Base-by-base conservation (phyloP, 2,888 invertebrate genomes). In the Aspidiotus destructor region DNA sequence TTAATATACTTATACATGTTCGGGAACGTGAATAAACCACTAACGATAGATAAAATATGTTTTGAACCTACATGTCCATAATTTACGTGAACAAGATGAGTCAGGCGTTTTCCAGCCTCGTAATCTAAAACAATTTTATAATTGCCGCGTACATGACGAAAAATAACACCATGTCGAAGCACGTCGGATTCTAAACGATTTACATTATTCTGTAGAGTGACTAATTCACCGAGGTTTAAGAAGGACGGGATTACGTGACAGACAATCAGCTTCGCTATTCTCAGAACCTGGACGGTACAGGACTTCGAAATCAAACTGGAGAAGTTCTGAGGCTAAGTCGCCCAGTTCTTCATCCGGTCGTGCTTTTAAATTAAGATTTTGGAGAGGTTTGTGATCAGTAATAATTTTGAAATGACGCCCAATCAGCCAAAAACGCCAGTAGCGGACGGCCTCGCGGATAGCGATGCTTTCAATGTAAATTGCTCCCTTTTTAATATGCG, bases 221-320 rank as follows among this genome's bases (percentile, higher is more conserved):
- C 10, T n/a, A 55, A 2, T 55, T 55, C 55, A 16, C 55, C 17
- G 7, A 55, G 55, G 55, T 13, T 15, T 7, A 55, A 15, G 16
- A 55, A 55, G 17, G 16, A 55, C 17, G 13, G 55, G 55, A 55
- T 55, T 55, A 10, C 55, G 7, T 2, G 55, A 55, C 2, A 55
- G 55, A 5, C 55, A 55, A 6, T 55, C 55, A 48, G 48, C 48
- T n/a, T 48, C 48, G 10, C n/a, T n/a, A n/a, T 48, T 48, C 11
- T 48, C 48, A 48, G 48, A 48, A 48, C 48, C 48, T 13, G 48
- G 48, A 48, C 48, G 48, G 48, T 48, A 55, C 9, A 55, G n/a
- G 3, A 73, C 63, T 41, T 64, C n/a, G 54, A 73, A 73, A 54
- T 73, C 71, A 61, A 68, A 73, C 71, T 73, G 73, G 1, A 72